These are phyloP conservation scores for Synanthedon formicaeformis DNA, from an alignment of 2,888 invertebrate genomes.

Conservation along the genomic window DNA sequence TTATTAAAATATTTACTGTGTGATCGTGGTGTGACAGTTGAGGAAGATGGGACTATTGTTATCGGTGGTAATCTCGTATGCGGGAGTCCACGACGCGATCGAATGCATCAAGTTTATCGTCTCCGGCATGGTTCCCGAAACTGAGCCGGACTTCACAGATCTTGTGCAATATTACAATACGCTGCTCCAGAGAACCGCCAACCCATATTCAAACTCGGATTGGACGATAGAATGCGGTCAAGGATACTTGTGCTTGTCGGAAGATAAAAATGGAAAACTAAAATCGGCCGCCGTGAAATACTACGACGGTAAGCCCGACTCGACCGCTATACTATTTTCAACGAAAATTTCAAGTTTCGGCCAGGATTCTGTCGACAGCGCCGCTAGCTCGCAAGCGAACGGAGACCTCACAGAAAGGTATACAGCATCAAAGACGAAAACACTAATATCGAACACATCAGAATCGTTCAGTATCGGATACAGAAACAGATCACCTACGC, in stretches of 20 bases:
- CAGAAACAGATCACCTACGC: constrained; percentile 54
- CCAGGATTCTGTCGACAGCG: constrained; percentile 55
- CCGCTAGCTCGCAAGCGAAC: constrained; percentile 31
- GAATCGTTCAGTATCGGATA: constrained; percentile 54
- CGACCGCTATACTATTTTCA: constrained; percentile 59
- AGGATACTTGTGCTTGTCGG: constrained; percentile 51
- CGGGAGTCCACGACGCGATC: constrained; percentile 78
- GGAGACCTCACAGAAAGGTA: constrained; percentile 57
- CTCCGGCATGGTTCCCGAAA: constrained; percentile 50
- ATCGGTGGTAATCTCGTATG: constrained; percentile 80
- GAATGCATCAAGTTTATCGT: constrained; percentile 68
- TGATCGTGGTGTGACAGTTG: constrained; percentile 11
- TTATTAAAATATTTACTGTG: constrained; percentile 10
- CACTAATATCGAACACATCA: constrained; percentile 46
- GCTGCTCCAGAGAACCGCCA: constrained; percentile 40
- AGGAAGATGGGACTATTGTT: constrained; percentile 77
- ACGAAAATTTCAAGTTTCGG: constrained; percentile 67
- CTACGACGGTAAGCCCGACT: constrained; percentile 47
- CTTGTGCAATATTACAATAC: constrained; percentile 49
- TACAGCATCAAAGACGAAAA: constrained; percentile 56
- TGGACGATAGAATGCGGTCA: constrained; percentile 53
- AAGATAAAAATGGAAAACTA: constrained; percentile 47
- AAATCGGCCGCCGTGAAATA: constrained; percentile 54
- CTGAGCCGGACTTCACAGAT: constrained; percentile 48
- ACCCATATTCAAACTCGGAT: constrained; percentile 26